These are phyloP conservation scores for Nymphalis polychloros DNA, from an alignment of 2,888 invertebrate genomes.

Conservation along the genomic window DNA sequence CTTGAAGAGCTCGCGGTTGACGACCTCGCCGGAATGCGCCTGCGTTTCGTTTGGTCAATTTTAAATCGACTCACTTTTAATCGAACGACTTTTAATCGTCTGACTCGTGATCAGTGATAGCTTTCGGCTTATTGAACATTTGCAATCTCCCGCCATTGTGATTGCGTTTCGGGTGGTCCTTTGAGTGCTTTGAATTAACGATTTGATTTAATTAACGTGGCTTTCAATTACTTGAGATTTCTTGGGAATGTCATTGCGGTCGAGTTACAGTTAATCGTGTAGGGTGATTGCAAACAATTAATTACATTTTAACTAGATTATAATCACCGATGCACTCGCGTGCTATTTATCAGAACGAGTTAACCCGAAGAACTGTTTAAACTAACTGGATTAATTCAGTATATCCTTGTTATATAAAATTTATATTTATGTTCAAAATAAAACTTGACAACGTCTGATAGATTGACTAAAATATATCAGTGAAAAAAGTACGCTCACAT, in stretches of 20 bases:
- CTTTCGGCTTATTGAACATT: conserved; percentile 24
- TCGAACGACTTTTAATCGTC: conserved; percentile 27
- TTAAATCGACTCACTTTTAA: conserved; percentile 36
- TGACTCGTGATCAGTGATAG: conserved; percentile 18
- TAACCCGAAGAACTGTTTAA: too few relatives aligned
- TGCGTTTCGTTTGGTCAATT: conserved; percentile 38
- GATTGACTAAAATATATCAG: too few relatives aligned
- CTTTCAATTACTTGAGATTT: conserved; percentile 8
- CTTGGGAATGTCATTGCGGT: conserved; percentile 2
- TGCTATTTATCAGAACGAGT: not conserved
- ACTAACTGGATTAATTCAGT: too few relatives aligned
- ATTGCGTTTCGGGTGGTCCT: conserved; percentile 28
- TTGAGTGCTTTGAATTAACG: conserved; percentile 10
- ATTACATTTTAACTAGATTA: conserved; percentile 2
- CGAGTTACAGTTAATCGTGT: conserved; percentile 5
- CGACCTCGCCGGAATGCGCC: conserved; percentile 47
- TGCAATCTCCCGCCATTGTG: conserved; percentile 25
- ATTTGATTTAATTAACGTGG: conserved; percentile 9
- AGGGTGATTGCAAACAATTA: not conserved
- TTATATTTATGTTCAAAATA: too few relatives aligned
- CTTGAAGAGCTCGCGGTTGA: conserved; percentile 38
- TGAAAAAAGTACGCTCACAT: too few relatives aligned
- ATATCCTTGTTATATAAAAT: too few relatives aligned
- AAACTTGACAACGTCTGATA: too few relatives aligned
- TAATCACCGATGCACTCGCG: not conserved